Evolutionary conservation across 2,113 vertebrate species (phyloP), one percentile per base, ranked within the genome.

Genomic region (Bostrychus sinensis): DNA sequence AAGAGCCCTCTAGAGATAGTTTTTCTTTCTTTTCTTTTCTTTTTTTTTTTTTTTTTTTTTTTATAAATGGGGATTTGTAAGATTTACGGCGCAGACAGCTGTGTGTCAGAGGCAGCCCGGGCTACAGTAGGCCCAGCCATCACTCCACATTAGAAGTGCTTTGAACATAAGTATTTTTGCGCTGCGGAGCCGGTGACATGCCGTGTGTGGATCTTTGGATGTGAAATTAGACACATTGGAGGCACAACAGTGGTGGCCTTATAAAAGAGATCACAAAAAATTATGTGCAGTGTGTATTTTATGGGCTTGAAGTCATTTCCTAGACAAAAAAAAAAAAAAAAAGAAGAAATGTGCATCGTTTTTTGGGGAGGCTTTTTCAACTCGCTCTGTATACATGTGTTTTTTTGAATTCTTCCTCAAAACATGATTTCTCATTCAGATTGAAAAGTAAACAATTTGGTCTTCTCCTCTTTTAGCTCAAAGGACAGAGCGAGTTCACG

Each of bases 101-200:
- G 90, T 85, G 89, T 92, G 91, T 92, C 92, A 91, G 77, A 73
- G 72, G 70, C 80, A 89, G 68, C 79, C 80, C 45, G 87, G 88
- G 82, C 85, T 84, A 77, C 82, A 67, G 71, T 75, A 75, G 87
- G 76, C 87, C 88, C 74, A 86, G 62, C 77, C 84, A 89, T 91
- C 87, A 91, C 89, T 91, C 85, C 80, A 91, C 86, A 90, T 91
- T 89, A 89, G 74, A 78, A 76, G 84, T 81, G 86, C 88, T 92
- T 92, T 93, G 90, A 93, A 93, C 90, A 86, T 91, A 87, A 88
- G 84, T 79, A 84, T 86, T 74, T 89, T 91, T 90, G 87, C 84
- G n/a, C 82, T 85, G 77, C 23, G 82, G n/a, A 88, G 86, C 81
- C 80, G 81, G 85, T 91, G 91, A 89, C 87, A 90, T 84, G 85